Evolutionary conservation across 2,888 invertebrate species (phyloP).

Genomic region (Oligia fasciuncula): DNA sequence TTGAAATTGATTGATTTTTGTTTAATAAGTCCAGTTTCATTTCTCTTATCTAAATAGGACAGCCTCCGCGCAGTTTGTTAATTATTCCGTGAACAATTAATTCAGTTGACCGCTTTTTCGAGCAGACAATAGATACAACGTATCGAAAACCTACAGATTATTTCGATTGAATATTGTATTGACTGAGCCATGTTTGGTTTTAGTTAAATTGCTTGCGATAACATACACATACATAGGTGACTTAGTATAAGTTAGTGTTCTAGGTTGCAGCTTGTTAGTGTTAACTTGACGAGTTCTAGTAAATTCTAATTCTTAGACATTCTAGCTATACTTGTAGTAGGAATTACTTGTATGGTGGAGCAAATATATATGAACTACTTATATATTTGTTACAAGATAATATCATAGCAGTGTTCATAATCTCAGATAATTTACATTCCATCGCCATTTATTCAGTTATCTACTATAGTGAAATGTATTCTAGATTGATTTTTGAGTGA

Average conservation of each 20-base stretch:
- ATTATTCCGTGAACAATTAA: constrained; percentile 43
- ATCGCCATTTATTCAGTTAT: too few relatives aligned
- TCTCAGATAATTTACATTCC: background rate
- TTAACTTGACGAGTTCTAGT: constrained; percentile 4
- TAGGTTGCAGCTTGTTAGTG: background rate
- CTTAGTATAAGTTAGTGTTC: background rate
- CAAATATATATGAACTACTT: background rate
- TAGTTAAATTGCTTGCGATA: constrained; percentile 8
- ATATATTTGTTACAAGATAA: background rate
- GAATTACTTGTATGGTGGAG: background rate
- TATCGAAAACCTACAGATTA: constrained; percentile 54
- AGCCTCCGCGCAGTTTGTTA: constrained; percentile 38
- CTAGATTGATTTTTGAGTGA: too few relatives aligned
- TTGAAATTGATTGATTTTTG: background rate
- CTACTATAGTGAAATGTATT: too few relatives aligned
- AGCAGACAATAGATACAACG: constrained; percentile 40
- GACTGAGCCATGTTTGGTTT: constrained; percentile 37
- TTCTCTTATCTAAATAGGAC: constrained; percentile 5
- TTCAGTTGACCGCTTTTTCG: constrained; percentile 27
- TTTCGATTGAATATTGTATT: constrained; percentile 21
- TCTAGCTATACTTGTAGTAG: background rate
- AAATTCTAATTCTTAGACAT: background rate
- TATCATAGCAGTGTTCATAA: background rate
- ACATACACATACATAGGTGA: background rate
- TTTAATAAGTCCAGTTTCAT: background rate